Conservation (phyloP, 2,888 invertebrate species). For the Nemurella pictetii region DNA sequence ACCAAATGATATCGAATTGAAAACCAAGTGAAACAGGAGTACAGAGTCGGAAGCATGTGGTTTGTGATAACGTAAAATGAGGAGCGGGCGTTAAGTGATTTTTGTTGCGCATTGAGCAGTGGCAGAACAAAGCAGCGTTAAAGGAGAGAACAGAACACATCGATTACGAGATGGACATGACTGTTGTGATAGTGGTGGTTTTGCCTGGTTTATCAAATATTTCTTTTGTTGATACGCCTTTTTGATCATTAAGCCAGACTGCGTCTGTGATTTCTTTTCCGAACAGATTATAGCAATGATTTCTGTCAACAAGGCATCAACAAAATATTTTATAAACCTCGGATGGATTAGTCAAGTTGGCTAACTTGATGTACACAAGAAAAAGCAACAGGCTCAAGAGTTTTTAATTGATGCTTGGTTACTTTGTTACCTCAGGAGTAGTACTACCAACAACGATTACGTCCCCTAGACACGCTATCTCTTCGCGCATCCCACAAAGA, state of each 20-base stretch:
- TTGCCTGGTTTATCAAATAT: neutral
- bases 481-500: neutral
- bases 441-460: constrained; percentile 50
- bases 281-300: neutral
- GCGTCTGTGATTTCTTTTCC: too few relatives aligned
- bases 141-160: constrained; percentile 28
- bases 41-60: constrained; percentile 34
- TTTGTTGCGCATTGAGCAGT: neutral
- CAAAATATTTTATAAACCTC: neutral
- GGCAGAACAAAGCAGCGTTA: constrained; percentile 11
- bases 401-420: constrained; percentile 46
- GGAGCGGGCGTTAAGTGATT: neutral
- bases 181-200: neutral
- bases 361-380: constrained; percentile 5
- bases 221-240: too few relatives aligned
- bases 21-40: constrained; percentile 36
- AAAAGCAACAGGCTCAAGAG: constrained; percentile 44
- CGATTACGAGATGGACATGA: neutral
- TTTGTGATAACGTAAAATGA: neutral
- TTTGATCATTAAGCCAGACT: too few relatives aligned
- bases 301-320: neutral
- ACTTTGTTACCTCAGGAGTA: constrained; percentile 53
- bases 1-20: constrained; percentile 40
- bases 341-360: neutral
- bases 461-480: neutral